These are phyloP conservation scores for Oasisia sp. DNA, from an alignment of 2,888 invertebrate genomes.

Conservation along the genomic window DNA sequence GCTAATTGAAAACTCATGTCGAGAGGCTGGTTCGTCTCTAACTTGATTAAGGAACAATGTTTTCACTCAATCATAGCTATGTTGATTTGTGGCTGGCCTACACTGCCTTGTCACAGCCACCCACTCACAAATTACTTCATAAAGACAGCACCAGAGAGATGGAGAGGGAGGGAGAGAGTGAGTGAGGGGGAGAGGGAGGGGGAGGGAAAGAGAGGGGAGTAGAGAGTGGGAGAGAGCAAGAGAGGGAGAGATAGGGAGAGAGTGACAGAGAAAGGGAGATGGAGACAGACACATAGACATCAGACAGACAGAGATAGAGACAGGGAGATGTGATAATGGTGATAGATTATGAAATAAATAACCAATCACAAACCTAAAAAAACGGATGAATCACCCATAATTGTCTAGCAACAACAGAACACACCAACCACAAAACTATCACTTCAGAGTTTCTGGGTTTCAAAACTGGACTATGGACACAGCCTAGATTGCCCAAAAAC, in stretches of 20 bases:
- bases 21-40: background rate
- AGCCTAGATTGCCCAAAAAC: background rate
- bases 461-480: background rate
- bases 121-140: no score
- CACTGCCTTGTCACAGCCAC: background rate
- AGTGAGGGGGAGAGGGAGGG: no score
- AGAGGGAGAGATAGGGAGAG: background rate
- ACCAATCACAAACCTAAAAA: no score
- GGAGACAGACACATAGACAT: no score
- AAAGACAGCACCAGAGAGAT: background rate
- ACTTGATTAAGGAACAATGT: slow-evolving; percentile 8
- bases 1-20: slow-evolving; percentile 13
- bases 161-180: background rate
- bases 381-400: background rate
- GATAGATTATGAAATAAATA: no score
- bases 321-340: no score
- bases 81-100: background rate
- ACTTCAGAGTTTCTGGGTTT: background rate
- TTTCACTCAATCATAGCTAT: background rate
- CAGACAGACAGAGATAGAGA: no score
- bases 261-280: no score
- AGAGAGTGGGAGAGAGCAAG: background rate
- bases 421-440: background rate
- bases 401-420: background rate
- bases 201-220: background rate